Percentiles rank a stretch among this genome's conserved stretches.
Conservation (phyloP, 1,140 invertebrate genomes). For the Antheraea mylitta region DNA sequence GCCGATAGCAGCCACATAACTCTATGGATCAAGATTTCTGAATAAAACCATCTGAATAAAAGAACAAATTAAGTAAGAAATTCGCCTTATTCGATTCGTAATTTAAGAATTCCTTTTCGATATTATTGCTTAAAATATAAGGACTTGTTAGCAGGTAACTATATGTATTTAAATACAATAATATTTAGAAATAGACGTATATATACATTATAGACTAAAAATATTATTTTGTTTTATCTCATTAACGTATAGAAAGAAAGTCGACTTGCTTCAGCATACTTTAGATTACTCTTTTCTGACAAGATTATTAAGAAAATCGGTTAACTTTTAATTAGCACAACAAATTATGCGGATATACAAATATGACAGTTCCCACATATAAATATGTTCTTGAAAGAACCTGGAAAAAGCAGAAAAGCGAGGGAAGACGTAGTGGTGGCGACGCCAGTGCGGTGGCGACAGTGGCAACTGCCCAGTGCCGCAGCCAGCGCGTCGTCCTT, state of each 20-base stretch:
- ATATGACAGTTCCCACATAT: not conserved
- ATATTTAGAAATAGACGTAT: no score
- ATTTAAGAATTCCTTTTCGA: no score
- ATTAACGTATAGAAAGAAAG: not conserved
- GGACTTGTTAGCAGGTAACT: no score
- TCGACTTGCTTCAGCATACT: not conserved
- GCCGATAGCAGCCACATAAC: not conserved
- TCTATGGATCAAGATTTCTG: not conserved
- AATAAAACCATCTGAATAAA: no score
- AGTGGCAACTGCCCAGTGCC: slow-evolving; percentile 43
- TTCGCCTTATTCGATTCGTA: no score
- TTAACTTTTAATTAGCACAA: not conserved
- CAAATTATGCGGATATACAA: not conserved
- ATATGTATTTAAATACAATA: no score
- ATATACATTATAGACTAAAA: not conserved
- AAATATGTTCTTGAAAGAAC: not conserved
- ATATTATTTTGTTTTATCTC: not conserved
- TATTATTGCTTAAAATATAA: no score
- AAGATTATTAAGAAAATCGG: not conserved
- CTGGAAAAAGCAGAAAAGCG: slow-evolving; percentile 30
- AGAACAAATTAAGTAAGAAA: no score
- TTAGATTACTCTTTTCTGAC: not conserved
- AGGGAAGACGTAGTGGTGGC: slow-evolving; percentile 27
- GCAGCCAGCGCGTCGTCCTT: slow-evolving; percentile 74
- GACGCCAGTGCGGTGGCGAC: slow-evolving; percentile 29